Evolutionary conservation across 2,797 vertebrate genomes (phyloP).

Genomic region (Hoplostethus mediterraneus): DNA sequence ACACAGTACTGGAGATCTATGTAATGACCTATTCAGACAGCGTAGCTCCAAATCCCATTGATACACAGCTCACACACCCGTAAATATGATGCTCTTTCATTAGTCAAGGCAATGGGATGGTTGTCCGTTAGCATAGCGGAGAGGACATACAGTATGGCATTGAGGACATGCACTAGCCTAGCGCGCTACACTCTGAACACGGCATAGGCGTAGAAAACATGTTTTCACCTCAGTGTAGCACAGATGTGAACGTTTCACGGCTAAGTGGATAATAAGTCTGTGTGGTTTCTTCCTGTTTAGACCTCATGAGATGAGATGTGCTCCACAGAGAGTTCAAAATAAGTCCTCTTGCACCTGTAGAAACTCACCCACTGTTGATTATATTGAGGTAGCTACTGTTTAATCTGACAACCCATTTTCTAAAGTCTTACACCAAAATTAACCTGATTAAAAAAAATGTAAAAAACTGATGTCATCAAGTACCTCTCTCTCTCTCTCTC

Average conservation of each 20-base stretch:
- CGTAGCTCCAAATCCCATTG: constrained; percentile 55
- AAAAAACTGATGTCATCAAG: not conserved
- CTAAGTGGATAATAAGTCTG: constrained; percentile 38
- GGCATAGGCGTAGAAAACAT: constrained; percentile 59
- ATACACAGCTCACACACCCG: constrained; percentile 62
- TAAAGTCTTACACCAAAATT: constrained; percentile 21
- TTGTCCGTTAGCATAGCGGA: constrained; percentile 66
- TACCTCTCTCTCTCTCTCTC: not conserved
- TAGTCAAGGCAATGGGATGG: constrained; percentile 52
- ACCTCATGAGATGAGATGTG: not conserved
- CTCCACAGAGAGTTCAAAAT: constrained; percentile 2
- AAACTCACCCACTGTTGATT: constrained; percentile 16
- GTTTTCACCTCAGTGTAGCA: constrained; percentile 30
- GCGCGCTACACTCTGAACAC: constrained; percentile 39
- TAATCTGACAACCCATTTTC: not conserved
- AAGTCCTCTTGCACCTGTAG: not conserved
- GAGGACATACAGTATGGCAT: constrained; percentile 38
- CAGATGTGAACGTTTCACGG: constrained; percentile 41
- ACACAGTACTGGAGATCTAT: constrained; percentile 37
- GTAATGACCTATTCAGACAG: constrained; percentile 58
- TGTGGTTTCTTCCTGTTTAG: not conserved
- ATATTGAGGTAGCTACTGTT: not conserved
- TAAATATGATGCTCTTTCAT: constrained; percentile 66
- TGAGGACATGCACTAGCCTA: constrained; percentile 19
- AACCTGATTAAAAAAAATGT: not conserved